A percentile compares a stretch with the other conserved stretches of the same genome.
phyloP scores from a whole-genome alignment of 2,113 vertebrate species.

The Falcunculus frontatus region DNA sequence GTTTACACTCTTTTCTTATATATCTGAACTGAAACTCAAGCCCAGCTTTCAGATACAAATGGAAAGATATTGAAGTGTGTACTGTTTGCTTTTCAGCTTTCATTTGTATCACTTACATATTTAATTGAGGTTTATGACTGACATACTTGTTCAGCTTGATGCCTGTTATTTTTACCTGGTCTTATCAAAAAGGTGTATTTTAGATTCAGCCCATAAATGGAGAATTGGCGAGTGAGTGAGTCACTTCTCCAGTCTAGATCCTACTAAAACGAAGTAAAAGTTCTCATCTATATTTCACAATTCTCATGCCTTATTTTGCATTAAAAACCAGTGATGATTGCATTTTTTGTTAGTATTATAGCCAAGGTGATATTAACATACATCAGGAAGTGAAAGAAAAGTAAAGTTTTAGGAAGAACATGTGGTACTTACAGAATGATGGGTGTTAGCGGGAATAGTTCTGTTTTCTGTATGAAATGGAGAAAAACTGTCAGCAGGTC shows the following conservation, averaged over 20 bases:
- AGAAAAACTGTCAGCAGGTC: background rate
- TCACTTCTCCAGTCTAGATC: background rate
- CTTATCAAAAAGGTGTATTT: background rate
- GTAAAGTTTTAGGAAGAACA: background rate
- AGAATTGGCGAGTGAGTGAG: background rate
- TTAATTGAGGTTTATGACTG: background rate
- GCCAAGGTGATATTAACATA: background rate
- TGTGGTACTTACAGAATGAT: slow-evolving; percentile 45
- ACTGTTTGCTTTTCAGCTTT: background rate
- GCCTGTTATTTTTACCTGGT: background rate
- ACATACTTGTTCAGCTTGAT: background rate
- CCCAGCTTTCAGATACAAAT: background rate
- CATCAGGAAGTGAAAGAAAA: background rate
- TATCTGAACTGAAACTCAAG: background rate
- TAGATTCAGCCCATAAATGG: background rate
- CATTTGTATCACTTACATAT: background rate
- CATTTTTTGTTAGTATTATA: background rate
- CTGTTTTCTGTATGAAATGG: slow-evolving; percentile 42
- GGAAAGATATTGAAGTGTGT: background rate
- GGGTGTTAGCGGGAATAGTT: background rate
- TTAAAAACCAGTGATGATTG: background rate
- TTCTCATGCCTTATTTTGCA: background rate
- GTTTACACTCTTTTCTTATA: background rate
- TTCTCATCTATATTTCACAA: background rate
- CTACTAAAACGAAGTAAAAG: background rate